phyloP scores from a whole-genome alignment of 2,797 vertebrate genomes.

The Sebastes minor region DNA sequence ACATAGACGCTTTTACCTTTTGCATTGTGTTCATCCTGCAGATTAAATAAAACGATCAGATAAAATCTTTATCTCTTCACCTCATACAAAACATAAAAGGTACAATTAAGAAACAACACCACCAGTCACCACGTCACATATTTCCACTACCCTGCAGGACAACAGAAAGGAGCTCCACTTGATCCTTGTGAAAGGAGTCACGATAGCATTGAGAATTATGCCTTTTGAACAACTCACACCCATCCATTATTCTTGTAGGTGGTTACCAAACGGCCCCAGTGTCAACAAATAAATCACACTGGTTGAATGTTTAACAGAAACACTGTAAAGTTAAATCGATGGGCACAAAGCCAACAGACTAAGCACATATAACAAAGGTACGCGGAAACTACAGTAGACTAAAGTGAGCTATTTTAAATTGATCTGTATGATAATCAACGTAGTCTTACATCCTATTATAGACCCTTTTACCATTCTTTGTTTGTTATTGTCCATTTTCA shows the following conservation, averaged over 20 bases:
- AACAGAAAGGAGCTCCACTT: neutral
- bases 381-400: neutral
- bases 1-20: neutral
- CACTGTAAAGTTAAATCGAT: neutral
- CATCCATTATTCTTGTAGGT: constrained; percentile 19
- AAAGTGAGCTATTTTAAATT: neutral
- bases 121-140: neutral
- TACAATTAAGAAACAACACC: neutral
- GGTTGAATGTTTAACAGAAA: neutral
- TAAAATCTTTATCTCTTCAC: neutral
- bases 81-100: neutral
- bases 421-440: neutral
- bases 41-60: neutral
- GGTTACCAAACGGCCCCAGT: neutral
- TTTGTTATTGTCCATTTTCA: neutral
- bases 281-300: constrained; percentile 8
- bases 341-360: neutral
- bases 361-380: neutral
- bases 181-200: neutral
- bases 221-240: constrained; percentile 16
- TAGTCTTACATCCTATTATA: neutral
- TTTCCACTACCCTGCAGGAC: neutral
- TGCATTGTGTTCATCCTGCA: neutral
- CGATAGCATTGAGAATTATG: neutral
- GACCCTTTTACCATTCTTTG: neutral